Percentiles rank a stretch among this genome's conserved stretches.
phyloP scores from a whole-genome alignment of 2,888 invertebrate genomes.

The Celastrina argiolus region DNA sequence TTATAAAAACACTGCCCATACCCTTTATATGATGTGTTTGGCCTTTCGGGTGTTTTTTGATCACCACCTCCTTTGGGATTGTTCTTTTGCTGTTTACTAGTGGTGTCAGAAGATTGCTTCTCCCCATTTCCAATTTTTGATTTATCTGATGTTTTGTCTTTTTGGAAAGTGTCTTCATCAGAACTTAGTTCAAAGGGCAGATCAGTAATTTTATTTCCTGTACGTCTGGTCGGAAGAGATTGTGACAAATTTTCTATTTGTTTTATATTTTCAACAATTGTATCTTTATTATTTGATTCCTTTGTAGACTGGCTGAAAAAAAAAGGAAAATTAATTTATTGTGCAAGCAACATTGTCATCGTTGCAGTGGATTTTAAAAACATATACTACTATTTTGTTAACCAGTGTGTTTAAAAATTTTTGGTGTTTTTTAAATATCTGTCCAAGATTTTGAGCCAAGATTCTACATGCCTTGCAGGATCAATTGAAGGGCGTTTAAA shows the following conservation, averaged over 20 bases:
- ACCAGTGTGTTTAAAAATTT: too few relatives aligned
- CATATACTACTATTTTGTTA: too few relatives aligned
- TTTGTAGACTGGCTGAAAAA: not conserved
- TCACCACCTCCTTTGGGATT: not conserved
- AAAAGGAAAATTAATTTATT: not conserved
- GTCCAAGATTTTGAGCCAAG: too few relatives aligned
- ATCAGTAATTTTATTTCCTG: not conserved
- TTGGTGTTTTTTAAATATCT: too few relatives aligned
- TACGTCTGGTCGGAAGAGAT: not conserved
- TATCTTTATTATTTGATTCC: not conserved
- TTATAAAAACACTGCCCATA: not conserved
- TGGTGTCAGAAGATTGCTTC: not conserved
- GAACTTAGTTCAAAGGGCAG: not conserved
- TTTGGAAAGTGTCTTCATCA: not conserved
- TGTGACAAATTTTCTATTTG: not conserved
- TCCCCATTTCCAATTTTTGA: not conserved
- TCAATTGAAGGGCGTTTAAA: too few relatives aligned
- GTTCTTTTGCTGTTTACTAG: not conserved
- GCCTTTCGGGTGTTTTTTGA: not conserved
- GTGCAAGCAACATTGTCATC: not conserved
- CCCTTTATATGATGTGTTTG: not conserved
- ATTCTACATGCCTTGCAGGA: too few relatives aligned
- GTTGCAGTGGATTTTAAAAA: not conserved
- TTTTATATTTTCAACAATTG: not conserved
- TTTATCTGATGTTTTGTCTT: not conserved